Evolutionary conservation across 2,113 vertebrate genomes (phyloP).

Genomic region (Sinocyclocheilus maitianheensis): DNA sequence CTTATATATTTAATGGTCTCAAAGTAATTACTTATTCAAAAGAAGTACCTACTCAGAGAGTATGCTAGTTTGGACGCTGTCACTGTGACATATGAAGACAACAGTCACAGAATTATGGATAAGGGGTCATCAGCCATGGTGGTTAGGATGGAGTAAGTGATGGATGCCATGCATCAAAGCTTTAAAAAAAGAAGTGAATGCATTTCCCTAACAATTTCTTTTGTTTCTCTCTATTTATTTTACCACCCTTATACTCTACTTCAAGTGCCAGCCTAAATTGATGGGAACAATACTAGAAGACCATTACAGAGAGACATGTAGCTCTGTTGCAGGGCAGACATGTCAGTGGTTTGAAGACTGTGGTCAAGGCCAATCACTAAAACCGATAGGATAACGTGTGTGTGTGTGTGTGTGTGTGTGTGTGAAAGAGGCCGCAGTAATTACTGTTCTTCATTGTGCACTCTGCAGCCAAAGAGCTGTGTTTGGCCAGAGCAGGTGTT

Average conservation of each 20-base stretch:
- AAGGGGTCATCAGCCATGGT: background rate
- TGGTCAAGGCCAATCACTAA: conserved; percentile 50
- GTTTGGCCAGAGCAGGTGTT: background rate
- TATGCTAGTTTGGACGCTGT: no score
- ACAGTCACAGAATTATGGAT: background rate
- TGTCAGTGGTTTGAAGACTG: conserved; percentile 35
- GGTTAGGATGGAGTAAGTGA: background rate
- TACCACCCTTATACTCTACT: conserved; percentile 23
- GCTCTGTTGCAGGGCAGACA: conserved; percentile 35
- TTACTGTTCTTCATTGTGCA: conserved; percentile 17
- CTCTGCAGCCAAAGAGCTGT: conserved; percentile 2
- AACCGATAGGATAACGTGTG: conserved; percentile 29
- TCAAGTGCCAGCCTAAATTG: conserved; percentile 34
- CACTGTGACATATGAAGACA: background rate
- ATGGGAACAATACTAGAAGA: conserved; percentile 29
- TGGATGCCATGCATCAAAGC: background rate
- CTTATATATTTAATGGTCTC: background rate
- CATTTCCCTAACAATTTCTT: background rate
- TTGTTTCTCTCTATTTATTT: background rate
- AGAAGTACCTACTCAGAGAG: background rate
- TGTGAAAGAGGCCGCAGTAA: background rate
- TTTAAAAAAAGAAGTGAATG: background rate
- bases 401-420: background rate
- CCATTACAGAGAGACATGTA: conserved; percentile 11
- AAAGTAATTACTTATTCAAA: background rate